These are phyloP conservation scores for Dione juno DNA, from an alignment of 2,888 invertebrate genomes.

Conservation along the genomic window DNA sequence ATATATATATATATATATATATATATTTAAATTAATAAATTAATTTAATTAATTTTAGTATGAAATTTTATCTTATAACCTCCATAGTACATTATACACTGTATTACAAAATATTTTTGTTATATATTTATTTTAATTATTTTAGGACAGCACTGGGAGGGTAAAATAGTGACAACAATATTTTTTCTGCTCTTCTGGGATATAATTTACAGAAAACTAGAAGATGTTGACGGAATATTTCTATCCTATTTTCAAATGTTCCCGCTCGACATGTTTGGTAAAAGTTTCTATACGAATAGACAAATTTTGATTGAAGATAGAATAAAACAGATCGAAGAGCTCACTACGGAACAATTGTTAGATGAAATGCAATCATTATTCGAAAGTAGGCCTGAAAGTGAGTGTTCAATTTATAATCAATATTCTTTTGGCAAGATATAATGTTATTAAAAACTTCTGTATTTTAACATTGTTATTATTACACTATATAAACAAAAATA, in stretches of 20 bases:
- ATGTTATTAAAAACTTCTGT: no score
- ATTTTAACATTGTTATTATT: no score
- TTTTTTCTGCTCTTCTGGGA: slow-evolving; percentile 91
- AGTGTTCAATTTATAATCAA: no score
- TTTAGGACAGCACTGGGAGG: slow-evolving; percentile 89
- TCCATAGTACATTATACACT: slow-evolving; percentile 22
- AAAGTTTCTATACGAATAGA: slow-evolving; percentile 87
- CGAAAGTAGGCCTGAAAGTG: slow-evolving; percentile 76
- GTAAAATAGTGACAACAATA: slow-evolving; percentile 84
- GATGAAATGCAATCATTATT: slow-evolving; percentile 67
- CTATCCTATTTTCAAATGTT: slow-evolving; percentile 85
- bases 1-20: no score
- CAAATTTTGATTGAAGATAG: slow-evolving; percentile 83
- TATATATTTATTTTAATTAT: slow-evolving; percentile 8
- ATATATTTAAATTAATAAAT: no score
- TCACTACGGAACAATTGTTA: slow-evolving; percentile 67
- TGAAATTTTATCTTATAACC: no score
- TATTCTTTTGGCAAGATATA: no score
- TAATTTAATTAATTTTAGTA: no score
- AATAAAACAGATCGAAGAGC: slow-evolving; percentile 62
- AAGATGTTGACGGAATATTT: slow-evolving; percentile 83
- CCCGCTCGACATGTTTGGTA: slow-evolving; percentile 89
- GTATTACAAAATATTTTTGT: neutral
- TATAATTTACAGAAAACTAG: slow-evolving; percentile 84
- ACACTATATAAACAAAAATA: no score